Evolutionary conservation across 2,888 invertebrate genomes (phyloP), one percentile per base, ranked within the genome.

Genomic region (Temnothorax unifasciatus): DNA sequence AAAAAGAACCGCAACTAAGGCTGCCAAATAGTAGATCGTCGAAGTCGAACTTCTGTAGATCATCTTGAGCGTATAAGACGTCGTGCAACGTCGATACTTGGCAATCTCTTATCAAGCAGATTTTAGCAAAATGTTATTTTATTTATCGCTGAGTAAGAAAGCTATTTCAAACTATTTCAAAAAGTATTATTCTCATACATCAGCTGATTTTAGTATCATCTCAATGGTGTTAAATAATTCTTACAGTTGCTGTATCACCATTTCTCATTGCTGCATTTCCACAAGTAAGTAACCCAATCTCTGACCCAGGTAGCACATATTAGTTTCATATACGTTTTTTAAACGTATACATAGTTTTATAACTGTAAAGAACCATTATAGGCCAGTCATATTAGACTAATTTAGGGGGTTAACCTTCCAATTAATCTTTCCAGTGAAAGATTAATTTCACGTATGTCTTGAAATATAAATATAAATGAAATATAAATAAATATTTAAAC

Each of bases 1-100:
- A 90, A 88, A 86, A 89, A 84, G 83, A 50, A 81, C 41, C 41
- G 41, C 66, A 59, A 21, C 47, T 1, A 5, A 59, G 1, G 9
- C 9, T 57, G 25, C 5, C 8, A 9, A 41, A 21, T 81, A 90
- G 89, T 89, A 21, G 50, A 82, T 59, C 54, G 47, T 81, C 63
- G 68, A 85, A 85, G 66, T 73, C 29, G 29, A 0, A 29, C 29
- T 76, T 81, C 41, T 52, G 44, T 15, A 4, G 21, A 25, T 21
- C 38, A 54, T 38, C n/a, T 18, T 21, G 41, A 3, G n/a, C 15
- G 29, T n/a, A 15, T 50, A 21, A 5, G 63, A 57, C 64, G 34
- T 41, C 9, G 15, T 18, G 25, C n/a, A 66, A 54, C 41, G 18
- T n/a, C 5, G 15, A 47, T 25, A 11, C 6, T 21, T 63, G 18